A percentile compares a stretch with the other conserved stretches of the same genome.
Evolutionary conservation across 2,113 vertebrate genomes (phyloP).

Genomic region (Plectropomus leopardus): DNA sequence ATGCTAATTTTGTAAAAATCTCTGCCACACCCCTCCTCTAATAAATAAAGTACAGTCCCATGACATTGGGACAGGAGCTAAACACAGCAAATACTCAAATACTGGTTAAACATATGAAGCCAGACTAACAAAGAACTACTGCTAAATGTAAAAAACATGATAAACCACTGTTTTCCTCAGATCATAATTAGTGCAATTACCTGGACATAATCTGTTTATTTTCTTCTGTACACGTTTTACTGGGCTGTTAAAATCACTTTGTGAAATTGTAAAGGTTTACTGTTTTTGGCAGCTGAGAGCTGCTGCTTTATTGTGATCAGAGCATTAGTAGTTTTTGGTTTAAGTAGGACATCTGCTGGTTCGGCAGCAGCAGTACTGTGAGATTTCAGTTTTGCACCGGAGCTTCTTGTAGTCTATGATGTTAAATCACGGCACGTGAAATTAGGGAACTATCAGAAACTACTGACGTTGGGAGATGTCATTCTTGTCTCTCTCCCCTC

Average conservation of each 20-base stretch:
- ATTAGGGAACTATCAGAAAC: no score
- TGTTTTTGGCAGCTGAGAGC: neutral
- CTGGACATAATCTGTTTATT: neutral
- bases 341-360: conserved; percentile 20
- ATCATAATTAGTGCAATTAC: neutral
- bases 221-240: neutral
- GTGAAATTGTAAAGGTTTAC: neutral
- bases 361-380: neutral
- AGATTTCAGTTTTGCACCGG: neutral
- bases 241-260: neutral
- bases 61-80: no score
- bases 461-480: no score
- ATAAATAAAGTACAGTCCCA: no score
- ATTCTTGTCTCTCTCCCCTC: no score
- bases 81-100: no score
- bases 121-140: no score
- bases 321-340: neutral
- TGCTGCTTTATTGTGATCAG: neutral
- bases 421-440: neutral
- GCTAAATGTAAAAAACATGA: no score
- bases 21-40: no score
- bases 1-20: no score
- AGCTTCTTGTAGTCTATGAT: no score
- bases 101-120: no score
- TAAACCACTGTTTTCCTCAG: neutral